These are phyloP conservation scores for Cerceris ruficornis DNA, from an alignment of 2,888 invertebrate species.

Conservation along the genomic window DNA sequence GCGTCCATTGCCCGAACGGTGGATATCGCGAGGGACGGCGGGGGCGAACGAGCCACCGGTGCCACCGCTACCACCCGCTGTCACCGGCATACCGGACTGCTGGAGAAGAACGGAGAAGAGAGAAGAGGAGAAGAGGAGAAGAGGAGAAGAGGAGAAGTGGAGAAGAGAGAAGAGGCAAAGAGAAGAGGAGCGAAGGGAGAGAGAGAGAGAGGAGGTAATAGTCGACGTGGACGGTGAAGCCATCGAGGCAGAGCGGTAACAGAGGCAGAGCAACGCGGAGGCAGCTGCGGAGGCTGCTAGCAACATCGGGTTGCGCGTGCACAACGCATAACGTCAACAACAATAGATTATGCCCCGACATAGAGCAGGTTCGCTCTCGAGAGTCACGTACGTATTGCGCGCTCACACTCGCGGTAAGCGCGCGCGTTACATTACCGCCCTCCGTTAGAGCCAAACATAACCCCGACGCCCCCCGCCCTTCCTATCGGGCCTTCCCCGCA, in stretches of 20 bases:
- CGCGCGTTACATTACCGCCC: conserved; percentile 65
- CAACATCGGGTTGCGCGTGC: conserved; percentile 67
- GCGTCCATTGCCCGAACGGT: conserved; percentile 55
- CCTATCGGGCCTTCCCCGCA: conserved; percentile 52
- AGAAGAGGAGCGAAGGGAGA: not conserved
- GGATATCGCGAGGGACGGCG: not conserved
- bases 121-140: conserved; percentile 34
- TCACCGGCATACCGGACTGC: conserved; percentile 10
- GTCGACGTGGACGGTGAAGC: conserved; percentile 43
- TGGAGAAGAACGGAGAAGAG: conserved; percentile 20
- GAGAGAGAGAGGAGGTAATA: conserved; percentile 37
- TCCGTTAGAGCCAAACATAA: conserved; percentile 68
- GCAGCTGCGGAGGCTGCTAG: conserved; percentile 9
- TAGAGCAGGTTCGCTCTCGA: conserved; percentile 69
- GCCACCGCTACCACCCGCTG: not conserved
- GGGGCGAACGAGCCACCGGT: not conserved
- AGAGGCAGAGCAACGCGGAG: conserved; percentile 37
- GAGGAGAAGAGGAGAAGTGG: too few relatives aligned
- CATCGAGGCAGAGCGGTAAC: conserved; percentile 54
- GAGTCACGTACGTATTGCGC: conserved; percentile 57
- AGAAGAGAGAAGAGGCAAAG: too few relatives aligned
- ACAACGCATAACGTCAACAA: conserved; percentile 81
- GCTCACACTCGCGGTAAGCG: conserved; percentile 66
- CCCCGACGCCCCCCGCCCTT: conserved; percentile 61
- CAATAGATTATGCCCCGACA: conserved; percentile 80